Conservation (phyloP, 2,888 invertebrate genomes). For the Megalurothrips usitatus region DNA sequence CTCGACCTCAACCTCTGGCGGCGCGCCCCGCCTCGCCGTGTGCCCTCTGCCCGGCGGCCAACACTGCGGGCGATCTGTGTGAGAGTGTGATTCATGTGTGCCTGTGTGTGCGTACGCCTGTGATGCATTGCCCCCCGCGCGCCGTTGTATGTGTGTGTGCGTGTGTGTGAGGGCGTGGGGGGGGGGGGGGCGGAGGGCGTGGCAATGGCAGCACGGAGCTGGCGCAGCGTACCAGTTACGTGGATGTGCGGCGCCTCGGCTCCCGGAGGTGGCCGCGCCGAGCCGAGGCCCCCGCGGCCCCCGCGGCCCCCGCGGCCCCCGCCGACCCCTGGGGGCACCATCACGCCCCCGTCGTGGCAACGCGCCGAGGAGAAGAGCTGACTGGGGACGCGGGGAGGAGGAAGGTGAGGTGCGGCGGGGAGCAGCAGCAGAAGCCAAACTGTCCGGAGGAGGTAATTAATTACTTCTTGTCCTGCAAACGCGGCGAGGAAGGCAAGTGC, state of each 20-base stretch:
- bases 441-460: slow-evolving; percentile 24
- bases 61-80: neutral
- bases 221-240: no score
- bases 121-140: no score
- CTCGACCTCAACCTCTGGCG: no score
- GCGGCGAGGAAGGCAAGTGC: neutral
- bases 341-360: neutral
- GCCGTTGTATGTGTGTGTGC: no score
- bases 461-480: slow-evolving; percentile 16
- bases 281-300: neutral
- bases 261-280: no score
- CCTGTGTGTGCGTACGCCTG: neutral
- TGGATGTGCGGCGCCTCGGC: no score
- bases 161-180: no score
- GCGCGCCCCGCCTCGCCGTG: neutral
- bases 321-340: neutral
- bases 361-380: neutral
- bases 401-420: neutral
- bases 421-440: neutral
- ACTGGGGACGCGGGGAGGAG: no score
- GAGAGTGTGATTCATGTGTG: neutral
- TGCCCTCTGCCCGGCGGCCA: neutral
- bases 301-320: neutral
- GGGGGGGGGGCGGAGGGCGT: no score
- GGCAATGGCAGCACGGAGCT: no score